Evolutionary conservation across 35 echinoderm and acorn worm species (phyloP).

Genomic region (Eucidaris tribuloides): DNA sequence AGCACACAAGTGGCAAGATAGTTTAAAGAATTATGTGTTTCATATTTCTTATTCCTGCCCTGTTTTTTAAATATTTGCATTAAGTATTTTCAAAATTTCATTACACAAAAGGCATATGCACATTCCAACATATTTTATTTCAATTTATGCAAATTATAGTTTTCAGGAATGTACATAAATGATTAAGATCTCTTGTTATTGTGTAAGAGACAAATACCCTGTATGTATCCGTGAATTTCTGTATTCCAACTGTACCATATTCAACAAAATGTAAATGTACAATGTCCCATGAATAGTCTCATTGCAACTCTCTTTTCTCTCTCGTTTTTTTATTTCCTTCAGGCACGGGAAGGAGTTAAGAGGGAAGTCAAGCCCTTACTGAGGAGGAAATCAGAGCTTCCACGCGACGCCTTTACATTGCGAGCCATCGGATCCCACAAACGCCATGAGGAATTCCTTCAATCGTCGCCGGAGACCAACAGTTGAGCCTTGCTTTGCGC

Average conservation of each 20-base stretch:
- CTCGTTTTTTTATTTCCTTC: constrained; percentile 1
- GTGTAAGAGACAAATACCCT: background rate
- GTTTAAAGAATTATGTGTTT: too few relatives aligned
- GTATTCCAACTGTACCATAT: background rate
- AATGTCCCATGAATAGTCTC: background rate
- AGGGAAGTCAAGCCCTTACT: constrained; percentile 66
- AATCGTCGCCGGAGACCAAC: constrained; percentile 74
- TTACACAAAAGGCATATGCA: too few relatives aligned
- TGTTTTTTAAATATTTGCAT: too few relatives aligned
- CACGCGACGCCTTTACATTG: constrained; percentile 72
- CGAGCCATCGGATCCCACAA: constrained; percentile 62
- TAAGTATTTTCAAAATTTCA: too few relatives aligned
- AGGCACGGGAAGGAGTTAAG: constrained; percentile 28
- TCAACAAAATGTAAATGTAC: background rate
- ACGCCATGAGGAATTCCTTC: constrained; percentile 76
- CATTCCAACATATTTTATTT: too few relatives aligned
- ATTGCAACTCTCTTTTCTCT: background rate
- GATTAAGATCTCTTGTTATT: background rate
- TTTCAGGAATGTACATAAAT: background rate
- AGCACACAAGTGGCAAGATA: too few relatives aligned
- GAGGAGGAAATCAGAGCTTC: constrained; percentile 92
- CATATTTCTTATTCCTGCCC: too few relatives aligned
- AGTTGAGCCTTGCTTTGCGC: constrained; percentile 48
- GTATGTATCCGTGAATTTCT: background rate
- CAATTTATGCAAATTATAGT: background rate